These are phyloP conservation scores for Vombatus ursinus DNA, from an alignment of 2,113 vertebrate species.

Conservation along the genomic window DNA sequence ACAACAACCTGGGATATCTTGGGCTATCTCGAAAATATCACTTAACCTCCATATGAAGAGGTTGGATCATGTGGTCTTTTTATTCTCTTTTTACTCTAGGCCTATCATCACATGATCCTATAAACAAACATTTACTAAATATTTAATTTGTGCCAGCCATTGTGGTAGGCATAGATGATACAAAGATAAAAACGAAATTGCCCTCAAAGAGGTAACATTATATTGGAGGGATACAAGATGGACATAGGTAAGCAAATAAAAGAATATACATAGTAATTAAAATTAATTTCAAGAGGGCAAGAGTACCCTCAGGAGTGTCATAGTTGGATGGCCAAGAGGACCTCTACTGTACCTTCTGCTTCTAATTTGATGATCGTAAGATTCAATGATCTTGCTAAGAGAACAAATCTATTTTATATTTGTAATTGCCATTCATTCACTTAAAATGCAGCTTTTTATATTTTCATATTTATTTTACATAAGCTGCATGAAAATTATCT, in stretches of 20 bases:
- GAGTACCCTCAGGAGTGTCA: not conserved
- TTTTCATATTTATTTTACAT: constrained; percentile 11
- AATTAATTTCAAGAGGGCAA: not conserved
- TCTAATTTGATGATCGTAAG: not conserved
- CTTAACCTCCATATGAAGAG: not conserved
- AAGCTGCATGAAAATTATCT: not conserved
- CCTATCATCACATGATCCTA: not conserved
- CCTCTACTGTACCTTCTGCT: not conserved
- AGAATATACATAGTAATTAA: not conserved
- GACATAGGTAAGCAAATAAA: not conserved
- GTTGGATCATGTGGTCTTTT: not conserved
- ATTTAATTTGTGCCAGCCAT: not conserved
- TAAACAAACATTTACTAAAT: not conserved
- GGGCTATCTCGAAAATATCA: not conserved
- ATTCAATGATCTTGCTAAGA: not conserved
- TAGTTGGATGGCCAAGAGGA: not conserved
- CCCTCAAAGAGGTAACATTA: not conserved
- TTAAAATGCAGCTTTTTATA: not conserved
- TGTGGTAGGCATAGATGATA: not conserved
- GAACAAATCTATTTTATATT: not conserved
- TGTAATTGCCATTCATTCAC: not conserved
- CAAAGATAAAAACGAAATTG: not conserved
- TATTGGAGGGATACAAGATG: not conserved
- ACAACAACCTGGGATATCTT: not conserved
- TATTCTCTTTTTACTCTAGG: not conserved